These are phyloP conservation scores for Notoglanidium macrostoma DNA, from an alignment of 2,797 vertebrate species.

Conservation along the genomic window DNA sequence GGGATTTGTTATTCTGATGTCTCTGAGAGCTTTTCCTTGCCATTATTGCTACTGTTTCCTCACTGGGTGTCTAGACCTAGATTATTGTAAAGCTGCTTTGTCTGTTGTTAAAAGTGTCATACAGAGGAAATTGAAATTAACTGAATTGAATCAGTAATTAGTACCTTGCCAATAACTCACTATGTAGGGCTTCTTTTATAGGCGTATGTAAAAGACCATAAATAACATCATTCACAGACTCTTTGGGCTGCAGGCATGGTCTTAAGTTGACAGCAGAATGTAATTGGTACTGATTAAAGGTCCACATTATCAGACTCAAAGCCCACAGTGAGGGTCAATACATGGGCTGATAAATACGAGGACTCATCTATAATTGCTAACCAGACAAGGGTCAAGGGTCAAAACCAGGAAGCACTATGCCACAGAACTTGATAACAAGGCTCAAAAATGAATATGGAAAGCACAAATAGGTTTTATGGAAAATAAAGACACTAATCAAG, in stretches of 20 bases:
- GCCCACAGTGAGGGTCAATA: not conserved
- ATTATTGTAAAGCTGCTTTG: not conserved
- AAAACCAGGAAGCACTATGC: not conserved
- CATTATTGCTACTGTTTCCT: not conserved
- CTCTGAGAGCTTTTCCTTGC: not conserved
- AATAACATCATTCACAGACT: conserved; percentile 8
- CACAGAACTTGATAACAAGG: not conserved
- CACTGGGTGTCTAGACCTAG: not conserved
- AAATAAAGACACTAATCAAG: not conserved
- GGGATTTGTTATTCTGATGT: not conserved
- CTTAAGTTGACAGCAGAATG: not conserved
- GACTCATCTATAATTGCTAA: not conserved
- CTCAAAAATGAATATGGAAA: not conserved
- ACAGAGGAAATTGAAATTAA: not conserved
- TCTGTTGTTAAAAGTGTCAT: not conserved
- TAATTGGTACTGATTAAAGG: conserved; percentile 5
- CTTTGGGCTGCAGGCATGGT: not conserved
- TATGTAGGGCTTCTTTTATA: not conserved
- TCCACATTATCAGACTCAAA: not conserved
- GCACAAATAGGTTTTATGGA: not conserved
- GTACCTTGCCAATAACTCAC: not conserved
- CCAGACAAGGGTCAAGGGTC: not conserved
- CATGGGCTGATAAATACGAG: not conserved
- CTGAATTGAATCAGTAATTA: conserved; percentile 1
- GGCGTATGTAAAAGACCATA: not conserved